Evolutionary conservation across 2,888 invertebrate species (phyloP), one percentile per base, ranked within the genome.

Genomic region (Campaea margaritaria): DNA sequence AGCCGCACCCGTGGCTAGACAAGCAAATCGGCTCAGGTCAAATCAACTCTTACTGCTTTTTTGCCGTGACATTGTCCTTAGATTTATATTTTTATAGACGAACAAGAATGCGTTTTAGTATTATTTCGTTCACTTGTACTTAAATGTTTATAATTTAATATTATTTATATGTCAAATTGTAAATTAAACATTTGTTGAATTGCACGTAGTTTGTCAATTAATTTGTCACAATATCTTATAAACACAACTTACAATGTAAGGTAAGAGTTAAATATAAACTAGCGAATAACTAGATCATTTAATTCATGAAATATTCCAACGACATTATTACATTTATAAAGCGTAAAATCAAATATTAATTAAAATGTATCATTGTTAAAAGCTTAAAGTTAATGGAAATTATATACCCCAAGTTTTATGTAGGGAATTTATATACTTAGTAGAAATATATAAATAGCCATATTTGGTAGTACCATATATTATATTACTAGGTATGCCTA

Each of bases 71-170:
- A 56, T 31, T 62, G 57, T 50, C 52, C 50, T 47, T 42, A 13
- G 28, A 50, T 53, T 51, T 58, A 43, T 52, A 34, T 52, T 31
- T 45, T 69, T 69, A 42, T 64, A 56, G 79, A 84, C 85, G 87
- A 85, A 86, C 79, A 54, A 74, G 72, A 88, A 89, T 91, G 89
- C 89, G 90, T 90, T 91, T 85, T 90, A 91, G 90, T 90, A 90
- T 89, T 86, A 80, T 87, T 89, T 90, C 86, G 87, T 90, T 88
- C 13, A 16, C 2, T 31, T 50, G 12, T 41, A 41, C 12, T 57
- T 34, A 41, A 9, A 14, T 46, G 31, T 36, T 45, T 34, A 50
- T 50, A 45, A 7, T 27, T 46, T 46, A n/a, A 16, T 46, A 31
- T 54, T 16, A 27, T 15, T 45, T 28, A 16, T 41, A 49, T n/a